Evolutionary conservation across 2,113 vertebrate genomes (phyloP), one percentile per base, ranked within the genome.

Genomic region (Pachypanchax playfairii): DNA sequence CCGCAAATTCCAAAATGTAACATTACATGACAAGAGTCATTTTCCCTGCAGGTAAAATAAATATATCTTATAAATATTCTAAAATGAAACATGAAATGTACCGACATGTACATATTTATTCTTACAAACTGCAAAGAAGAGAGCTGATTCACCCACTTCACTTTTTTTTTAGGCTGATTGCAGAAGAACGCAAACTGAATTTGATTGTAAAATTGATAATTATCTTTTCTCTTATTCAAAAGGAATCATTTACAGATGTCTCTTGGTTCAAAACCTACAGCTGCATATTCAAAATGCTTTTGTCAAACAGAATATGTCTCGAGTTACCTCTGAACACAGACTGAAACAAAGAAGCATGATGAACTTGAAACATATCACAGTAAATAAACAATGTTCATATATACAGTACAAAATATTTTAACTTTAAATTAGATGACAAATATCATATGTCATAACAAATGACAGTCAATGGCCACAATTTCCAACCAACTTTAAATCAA

Each of bases 391-490:
- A 6, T 53, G 53, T 6, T 38, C 5, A 53, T 54, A 31, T 50
- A 28, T 47, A 53, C 25, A 26, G 5, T 49, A 52, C 8, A 20
- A 66, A 61, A 61, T 50, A 20, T 51, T 33, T 71, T 41, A 44
- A 50, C 46, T 3, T 26, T 11, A 1, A 44, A 21, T 14, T 17
- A 41, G 51, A 18, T 56, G 22, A 61, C 33, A 51, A 6, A 41
- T 1, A n/a, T n/a, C n/a, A n/a, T n/a, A 33, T 20, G 51, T 46
- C 43, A 46, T 29, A 55, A 46, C 62, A 54, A 47, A 47, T 47
- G 0, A 64, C 46, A 63, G 24, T n/a, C 46, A 57, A 18, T 28
- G 31, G 6, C 20, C 42, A 60, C 31, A 54, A 44, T 6, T 42
- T 26, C 31, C 28, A 49, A 20, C 9, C 22, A 46, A 29, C 24